Base-by-base conservation (phyloP, 2,113 vertebrate species). In the Salvelinus alpinus region DNA sequence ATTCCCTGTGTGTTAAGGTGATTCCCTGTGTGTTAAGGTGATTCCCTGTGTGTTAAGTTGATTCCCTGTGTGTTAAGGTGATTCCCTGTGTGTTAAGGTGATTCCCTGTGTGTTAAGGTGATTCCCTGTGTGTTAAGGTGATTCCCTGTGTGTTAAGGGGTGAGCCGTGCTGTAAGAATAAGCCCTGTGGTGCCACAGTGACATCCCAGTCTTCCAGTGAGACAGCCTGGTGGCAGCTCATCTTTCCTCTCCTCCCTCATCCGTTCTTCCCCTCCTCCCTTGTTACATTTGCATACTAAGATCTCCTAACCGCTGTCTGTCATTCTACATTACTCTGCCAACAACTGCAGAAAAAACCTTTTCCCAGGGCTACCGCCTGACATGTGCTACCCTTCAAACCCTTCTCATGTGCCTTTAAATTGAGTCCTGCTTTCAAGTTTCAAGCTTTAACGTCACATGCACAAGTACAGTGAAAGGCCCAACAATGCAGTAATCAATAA, bases 191-290 rank as follows among this genome's bases (percentile, higher is more conserved):
- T 87, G 74, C 75, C 78, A 81, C 72, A 54, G 34, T 86, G 88
- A 91, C 88, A 91, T 90, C 90, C 90, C 78, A 88, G 86, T 76
- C 82, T 79, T 84, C 83, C n/a, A n/a, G n/a, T n/a, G n/a, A n/a
- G n/a, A n/a, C n/a, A n/a, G n/a, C n/a, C 83, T 77, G 82, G 75
- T 85, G 87, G 88, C 80, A 59, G 87, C 84, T 81, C 72, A 64
- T 68, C 29, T 64, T 44, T 44, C 38, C 38, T 1, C 38, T 44
- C 38, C 38, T 44, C 38, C 38, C 9, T 44, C 38, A 44, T 44
- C 9, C 2, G 38, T 44, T 68, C 48, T 51, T 57, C 73, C 87
- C 29, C 6, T 29, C 9, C 20, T 57, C 38, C 44, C 54, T 14
- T n/a, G 62, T 78, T 18, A 86, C 66, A 67, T 87, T 80, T 87